These are phyloP conservation scores for Alcedo quadribrachys DNA, from an alignment of 2,797 vertebrate species.

Conservation along the genomic window DNA sequence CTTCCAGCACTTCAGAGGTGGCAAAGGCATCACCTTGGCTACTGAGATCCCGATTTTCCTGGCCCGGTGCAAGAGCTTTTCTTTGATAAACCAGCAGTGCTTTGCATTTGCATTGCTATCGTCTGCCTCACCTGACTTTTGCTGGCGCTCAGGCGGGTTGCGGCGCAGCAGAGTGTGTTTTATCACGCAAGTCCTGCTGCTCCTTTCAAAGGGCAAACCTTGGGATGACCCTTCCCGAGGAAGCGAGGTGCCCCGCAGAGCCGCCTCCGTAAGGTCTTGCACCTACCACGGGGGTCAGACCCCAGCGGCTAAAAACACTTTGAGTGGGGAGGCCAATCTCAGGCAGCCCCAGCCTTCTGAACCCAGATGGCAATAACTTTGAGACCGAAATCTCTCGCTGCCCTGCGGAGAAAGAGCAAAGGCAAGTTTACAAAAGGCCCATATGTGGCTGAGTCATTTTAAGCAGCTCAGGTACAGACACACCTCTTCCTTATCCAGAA, in stretches of 20 bases:
- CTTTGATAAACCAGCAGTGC: neutral
- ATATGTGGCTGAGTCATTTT: constrained; percentile 7
- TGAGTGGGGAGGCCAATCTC: neutral
- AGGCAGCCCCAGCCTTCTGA: neutral
- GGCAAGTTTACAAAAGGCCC: neutral
- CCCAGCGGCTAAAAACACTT: neutral
- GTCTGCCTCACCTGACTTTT: neutral
- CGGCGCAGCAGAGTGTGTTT: accelerated
- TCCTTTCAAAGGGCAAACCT: neutral
- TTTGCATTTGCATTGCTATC: neutral
- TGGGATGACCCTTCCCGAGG: neutral
- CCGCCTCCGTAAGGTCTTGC: neutral
- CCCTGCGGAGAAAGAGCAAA: neutral
- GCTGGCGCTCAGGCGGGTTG: accelerated
- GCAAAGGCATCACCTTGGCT: neutral
- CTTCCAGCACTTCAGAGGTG: neutral
- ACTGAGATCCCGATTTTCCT: neutral
- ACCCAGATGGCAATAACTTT: neutral
- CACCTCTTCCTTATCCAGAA: constrained; percentile 55
- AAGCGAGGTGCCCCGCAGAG: neutral
- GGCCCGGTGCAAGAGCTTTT: accelerated
- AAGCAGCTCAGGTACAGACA: neutral
- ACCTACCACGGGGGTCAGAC: neutral
- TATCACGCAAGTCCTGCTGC: neutral
- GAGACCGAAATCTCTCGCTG: neutral